Base-by-base conservation (phyloP, 2,888 invertebrate genomes). In the Metopia argyrocephala region DNA sequence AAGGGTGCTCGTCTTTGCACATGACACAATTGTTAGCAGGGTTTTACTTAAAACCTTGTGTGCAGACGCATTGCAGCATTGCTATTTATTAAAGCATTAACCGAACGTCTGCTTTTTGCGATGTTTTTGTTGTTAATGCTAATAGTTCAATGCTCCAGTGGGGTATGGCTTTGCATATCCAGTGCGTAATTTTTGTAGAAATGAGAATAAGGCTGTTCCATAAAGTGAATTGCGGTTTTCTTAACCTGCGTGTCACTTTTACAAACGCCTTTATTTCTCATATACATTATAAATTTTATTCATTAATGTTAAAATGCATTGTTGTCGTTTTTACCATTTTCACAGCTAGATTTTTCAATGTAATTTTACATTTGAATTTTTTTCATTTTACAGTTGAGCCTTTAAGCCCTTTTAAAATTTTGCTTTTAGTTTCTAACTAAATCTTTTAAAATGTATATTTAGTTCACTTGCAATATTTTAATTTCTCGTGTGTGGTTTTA, bases 81-180 rank as follows among this genome's bases (percentile, higher is more conserved):
- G 48, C 82, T 81, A 66, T 84, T 85, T 78, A 78, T 81, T 84
- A 73, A 84, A 70, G n/a, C 73, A 80, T 80, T 83, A 50, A 75
- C 65, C 64, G 12, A 65, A 83, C 76, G 62, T 65, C 52, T 50
- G 46, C 59, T 83, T 84, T 84, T 28, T 76, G n/a, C 76, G 21
- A 23, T 75, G 62, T 69, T 56, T 82, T 84, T 38, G 81, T 69
- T n/a, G 62, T 83, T 82, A 82, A 83, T 82, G 66, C 76, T 64
- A 75, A 79, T 79, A 73, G 69, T 64, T 62, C 45, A 80, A 78
- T 79, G 78, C 83, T 86, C 82, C 88, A 87, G 89, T 89, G 89
- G 89, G 89, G 90, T 89, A 90, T 90, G 89, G 90, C 88, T 89
- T 90, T 90, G 87, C 90, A 89, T 90, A 89, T 90, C 89, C 89